A percentile compares a stretch with the other conserved stretches of the same genome.
These are phyloP conservation scores for Chionodraco myersi DNA, from an alignment of 2,113 vertebrate genomes.

Conservation along the genomic window DNA sequence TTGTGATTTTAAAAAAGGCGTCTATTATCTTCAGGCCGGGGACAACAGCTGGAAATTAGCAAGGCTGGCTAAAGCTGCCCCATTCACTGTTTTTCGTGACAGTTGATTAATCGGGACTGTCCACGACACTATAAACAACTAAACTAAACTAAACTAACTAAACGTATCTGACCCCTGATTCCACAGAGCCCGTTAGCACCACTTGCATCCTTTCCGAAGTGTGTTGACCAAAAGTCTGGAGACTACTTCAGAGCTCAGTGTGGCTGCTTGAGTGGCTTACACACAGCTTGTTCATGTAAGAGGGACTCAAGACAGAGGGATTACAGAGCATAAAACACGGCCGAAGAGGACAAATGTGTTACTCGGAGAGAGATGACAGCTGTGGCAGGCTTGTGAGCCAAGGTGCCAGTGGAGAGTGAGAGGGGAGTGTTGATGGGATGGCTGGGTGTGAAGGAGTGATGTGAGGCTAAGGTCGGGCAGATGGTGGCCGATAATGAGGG, in stretches of 20 bases:
- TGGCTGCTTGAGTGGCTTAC: slow-evolving; percentile 38
- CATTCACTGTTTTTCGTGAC: no score
- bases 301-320: slow-evolving; percentile 52
- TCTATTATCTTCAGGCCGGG: no score
- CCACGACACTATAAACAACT: no score
- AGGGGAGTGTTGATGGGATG: slow-evolving; percentile 56
- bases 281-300: slow-evolving; percentile 50
- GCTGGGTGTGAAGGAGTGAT: slow-evolving; percentile 55
- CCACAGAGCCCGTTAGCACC: no score
- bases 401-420: slow-evolving; percentile 54
- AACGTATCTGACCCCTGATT: neutral
- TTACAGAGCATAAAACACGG: slow-evolving; percentile 52
- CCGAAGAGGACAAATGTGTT: slow-evolving; percentile 56
- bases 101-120: no score
- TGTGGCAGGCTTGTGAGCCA: slow-evolving; percentile 52
- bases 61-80: no score
- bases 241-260: slow-evolving; percentile 25
- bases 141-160: no score
- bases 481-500: slow-evolving; percentile 78
- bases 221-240: slow-evolving; percentile 19
- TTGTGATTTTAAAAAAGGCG: no score
- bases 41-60: no score
- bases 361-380: slow-evolving; percentile 54
- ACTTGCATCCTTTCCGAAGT: neutral
- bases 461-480: slow-evolving; percentile 68